These are phyloP conservation scores for Palythoa heliodiscus DNA, from an alignment of 92 coral and sea anemone species.

Conservation along the genomic window DNA sequence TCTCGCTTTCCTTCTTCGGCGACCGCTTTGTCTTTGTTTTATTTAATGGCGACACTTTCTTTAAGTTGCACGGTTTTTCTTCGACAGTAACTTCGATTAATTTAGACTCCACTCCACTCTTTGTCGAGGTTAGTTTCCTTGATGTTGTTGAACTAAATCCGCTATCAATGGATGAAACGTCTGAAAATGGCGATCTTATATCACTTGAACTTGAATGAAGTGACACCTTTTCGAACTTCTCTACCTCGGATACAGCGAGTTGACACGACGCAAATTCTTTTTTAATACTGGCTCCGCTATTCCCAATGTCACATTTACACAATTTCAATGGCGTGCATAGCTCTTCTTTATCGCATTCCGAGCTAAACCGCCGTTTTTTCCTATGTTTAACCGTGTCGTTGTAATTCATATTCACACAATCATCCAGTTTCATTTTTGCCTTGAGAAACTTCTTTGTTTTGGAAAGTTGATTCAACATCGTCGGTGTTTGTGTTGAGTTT, in stretches of 20 bases:
- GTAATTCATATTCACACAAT: slow-evolving; percentile 27
- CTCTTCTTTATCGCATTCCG: slow-evolving; percentile 43
- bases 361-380: slow-evolving; percentile 45
- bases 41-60: slow-evolving; percentile 43
- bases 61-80: background rate
- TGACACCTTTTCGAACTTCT: slow-evolving; percentile 16
- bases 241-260: slow-evolving; percentile 31
- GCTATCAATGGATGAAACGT: slow-evolving; percentile 83
- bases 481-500: slow-evolving; percentile 60
- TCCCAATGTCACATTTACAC: slow-evolving; percentile 2
- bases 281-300: slow-evolving; percentile 4
- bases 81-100: slow-evolving; percentile 32
- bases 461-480: slow-evolving; percentile 43
- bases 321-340: slow-evolving; percentile 22
- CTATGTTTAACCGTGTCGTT: slow-evolving; percentile 25
- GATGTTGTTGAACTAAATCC: slow-evolving; percentile 77
- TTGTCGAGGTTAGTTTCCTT: slow-evolving; percentile 15
- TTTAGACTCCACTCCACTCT: slow-evolving; percentile 45
- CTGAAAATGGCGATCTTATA: slow-evolving; percentile 63
- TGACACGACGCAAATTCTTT: slow-evolving; percentile 23
- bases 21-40: slow-evolving; percentile 56
- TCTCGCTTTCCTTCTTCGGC: slow-evolving; percentile 49
- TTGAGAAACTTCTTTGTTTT: slow-evolving; percentile 50
- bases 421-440: slow-evolving; percentile 28
- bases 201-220: slow-evolving; percentile 26